Evolutionary conservation across 2,797 vertebrate species (phyloP).

Genomic region (Pteropus rufus): DNA sequence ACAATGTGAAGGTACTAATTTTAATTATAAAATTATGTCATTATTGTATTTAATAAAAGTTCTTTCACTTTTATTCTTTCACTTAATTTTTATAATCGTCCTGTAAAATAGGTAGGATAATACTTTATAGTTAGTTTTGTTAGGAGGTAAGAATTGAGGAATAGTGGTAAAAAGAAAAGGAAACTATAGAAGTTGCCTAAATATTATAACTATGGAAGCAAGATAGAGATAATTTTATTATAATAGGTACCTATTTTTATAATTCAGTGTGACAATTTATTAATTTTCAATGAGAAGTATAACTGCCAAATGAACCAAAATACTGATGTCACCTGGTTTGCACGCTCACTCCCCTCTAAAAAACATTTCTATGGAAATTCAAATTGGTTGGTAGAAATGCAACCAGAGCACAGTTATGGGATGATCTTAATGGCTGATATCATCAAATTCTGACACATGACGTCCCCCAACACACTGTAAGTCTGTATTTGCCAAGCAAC

Average conservation of each 20-base stretch:
- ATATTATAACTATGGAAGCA: neutral
- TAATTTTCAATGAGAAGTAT: constrained; percentile 22
- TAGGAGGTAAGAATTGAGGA: neutral
- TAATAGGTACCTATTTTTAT: neutral
- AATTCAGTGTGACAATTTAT: neutral
- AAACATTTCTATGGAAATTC: constrained; percentile 12
- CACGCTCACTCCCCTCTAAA: neutral
- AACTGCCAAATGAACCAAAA: neutral
- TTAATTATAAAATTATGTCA: neutral
- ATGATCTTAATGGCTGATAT: neutral
- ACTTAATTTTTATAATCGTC: neutral
- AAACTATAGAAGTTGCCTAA: neutral
- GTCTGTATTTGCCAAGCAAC: neutral
- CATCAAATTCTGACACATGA: neutral
- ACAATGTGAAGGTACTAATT: neutral
- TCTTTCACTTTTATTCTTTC: neutral
- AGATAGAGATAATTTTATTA: neutral
- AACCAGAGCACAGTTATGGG: neutral
- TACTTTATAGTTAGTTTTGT: neutral
- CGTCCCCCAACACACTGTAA: neutral
- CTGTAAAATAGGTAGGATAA: neutral
- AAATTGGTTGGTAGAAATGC: constrained; percentile 33
- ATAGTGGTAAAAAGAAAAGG: neutral
- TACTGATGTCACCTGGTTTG: neutral
- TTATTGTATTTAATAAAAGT: neutral